These are phyloP conservation scores for Meandrina meandrites DNA, from an alignment of 92 coral and sea anemone species.

Conservation along the genomic window DNA sequence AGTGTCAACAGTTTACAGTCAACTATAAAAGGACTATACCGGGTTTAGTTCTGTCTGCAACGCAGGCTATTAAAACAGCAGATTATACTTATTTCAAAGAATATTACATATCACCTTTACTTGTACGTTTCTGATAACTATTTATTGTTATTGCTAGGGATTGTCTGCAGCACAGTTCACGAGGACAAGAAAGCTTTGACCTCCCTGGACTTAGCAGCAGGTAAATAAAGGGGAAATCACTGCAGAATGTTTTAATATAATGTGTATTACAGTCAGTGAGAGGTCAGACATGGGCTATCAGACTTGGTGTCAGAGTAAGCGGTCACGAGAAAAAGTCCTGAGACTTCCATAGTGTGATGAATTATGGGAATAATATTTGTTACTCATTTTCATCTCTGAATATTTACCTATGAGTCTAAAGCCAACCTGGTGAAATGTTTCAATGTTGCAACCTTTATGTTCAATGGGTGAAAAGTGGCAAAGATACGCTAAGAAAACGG, in stretches of 20 bases:
- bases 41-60: too few relatives aligned
- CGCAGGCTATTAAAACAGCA: too few relatives aligned
- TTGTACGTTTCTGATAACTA: too few relatives aligned
- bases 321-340: background rate
- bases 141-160: background rate
- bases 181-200: slow-evolving; percentile 16
- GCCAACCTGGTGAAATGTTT: background rate
- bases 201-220: slow-evolving; percentile 35
- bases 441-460: background rate
- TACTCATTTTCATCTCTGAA: background rate
- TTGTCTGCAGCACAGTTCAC: background rate
- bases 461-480: background rate
- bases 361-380: background rate
- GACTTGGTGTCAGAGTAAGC: background rate
- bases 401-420: background rate
- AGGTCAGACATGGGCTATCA: background rate
- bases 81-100: background rate
- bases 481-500: background rate
- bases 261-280: background rate
- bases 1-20: too few relatives aligned
- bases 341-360: background rate
- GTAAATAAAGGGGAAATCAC: background rate
- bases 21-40: too few relatives aligned
- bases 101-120: too few relatives aligned
- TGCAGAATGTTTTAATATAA: background rate